Percentiles rank a stretch among this genome's conserved stretches.
These are phyloP conservation scores for Rhinichthys klamathensis DNA, from an alignment of 2,113 vertebrate species.

Conservation along the genomic window DNA sequence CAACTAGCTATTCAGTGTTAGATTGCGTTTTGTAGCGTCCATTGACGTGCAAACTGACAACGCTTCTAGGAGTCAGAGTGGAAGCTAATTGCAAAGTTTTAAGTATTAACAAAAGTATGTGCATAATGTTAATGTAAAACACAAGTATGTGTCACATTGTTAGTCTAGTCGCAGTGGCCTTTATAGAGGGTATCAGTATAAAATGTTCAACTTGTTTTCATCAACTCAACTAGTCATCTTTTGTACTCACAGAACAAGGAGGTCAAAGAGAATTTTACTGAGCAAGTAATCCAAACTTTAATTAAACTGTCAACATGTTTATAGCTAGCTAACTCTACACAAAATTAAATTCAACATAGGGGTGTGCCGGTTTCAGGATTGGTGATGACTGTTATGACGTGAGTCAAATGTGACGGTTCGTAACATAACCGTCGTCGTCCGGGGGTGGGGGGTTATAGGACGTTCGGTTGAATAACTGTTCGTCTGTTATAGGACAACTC, in stretches of 20 bases:
- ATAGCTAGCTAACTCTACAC: neutral
- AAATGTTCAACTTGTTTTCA: neutral
- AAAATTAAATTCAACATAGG: neutral
- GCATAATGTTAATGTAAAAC: neutral
- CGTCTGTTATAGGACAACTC: too few relatives aligned
- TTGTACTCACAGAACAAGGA: neutral
- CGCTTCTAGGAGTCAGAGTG: neutral
- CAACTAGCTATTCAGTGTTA: neutral
- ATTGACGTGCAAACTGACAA: too few relatives aligned
- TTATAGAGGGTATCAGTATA: neutral
- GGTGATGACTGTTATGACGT: too few relatives aligned
- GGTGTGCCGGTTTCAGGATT: too few relatives aligned
- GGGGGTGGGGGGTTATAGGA: too few relatives aligned
- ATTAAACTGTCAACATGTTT: conserved; percentile 9
- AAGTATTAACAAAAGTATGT: neutral
- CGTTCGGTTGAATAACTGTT: too few relatives aligned
- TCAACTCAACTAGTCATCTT: neutral
- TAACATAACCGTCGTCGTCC: too few relatives aligned
- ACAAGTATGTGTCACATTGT: neutral
- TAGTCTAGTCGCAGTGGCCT: neutral
- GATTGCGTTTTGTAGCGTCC: neutral
- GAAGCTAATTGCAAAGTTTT: neutral
- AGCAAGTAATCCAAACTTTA: neutral
- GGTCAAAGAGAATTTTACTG: neutral
- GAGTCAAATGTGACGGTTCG: too few relatives aligned